Base-by-base conservation (phyloP, 2,888 invertebrate genomes). In the Tyria jacobaeae region DNA sequence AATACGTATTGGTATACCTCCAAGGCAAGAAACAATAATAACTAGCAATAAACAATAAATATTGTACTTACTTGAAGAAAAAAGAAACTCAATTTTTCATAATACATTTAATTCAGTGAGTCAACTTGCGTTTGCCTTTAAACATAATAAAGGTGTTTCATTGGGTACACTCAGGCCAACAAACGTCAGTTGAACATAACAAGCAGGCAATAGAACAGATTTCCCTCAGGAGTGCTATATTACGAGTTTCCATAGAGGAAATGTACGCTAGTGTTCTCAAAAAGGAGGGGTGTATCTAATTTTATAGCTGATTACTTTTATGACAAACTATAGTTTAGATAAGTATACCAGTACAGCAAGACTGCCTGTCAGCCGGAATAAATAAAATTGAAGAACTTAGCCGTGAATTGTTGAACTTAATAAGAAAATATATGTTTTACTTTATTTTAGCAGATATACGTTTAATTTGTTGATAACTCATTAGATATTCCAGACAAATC, bases 141-240 rank as follows among this genome's bases (percentile, higher is more conserved):
- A 65, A 65, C 44, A 72, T 73, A 73, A 70, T 71, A 76, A 64
- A 65, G 62, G 66, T 70, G 68, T 73, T 73, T 76, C 64, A 73
- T 74, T 68, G 66, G 60, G 81, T 81, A 84, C 83, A 82, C 80
- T 82, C 80, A 81, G 84, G 56, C 76, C 79, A 78, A 79, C 81
- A 82, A 79, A 83, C 81, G 86, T 86, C 87, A 88, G 86, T 85
- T 85, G 82, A 84, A 85, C 86, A 86, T 84, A 89, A 91, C 86
- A 89, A 89, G 89, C 88, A 80, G 84, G 89, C 89, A 87, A 91
- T 91, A 88, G 83, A 85, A 83, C 77, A 86, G 84, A 91, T 91
- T 91, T 91, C 91, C 91, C 91, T 61, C 7, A 89, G 83, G 91
- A 82, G 81, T 81, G 72, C 79, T 86, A 87, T 84, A 89, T 89